Base-by-base conservation (phyloP, 2,888 invertebrate species). In the Tipula confusa region DNA sequence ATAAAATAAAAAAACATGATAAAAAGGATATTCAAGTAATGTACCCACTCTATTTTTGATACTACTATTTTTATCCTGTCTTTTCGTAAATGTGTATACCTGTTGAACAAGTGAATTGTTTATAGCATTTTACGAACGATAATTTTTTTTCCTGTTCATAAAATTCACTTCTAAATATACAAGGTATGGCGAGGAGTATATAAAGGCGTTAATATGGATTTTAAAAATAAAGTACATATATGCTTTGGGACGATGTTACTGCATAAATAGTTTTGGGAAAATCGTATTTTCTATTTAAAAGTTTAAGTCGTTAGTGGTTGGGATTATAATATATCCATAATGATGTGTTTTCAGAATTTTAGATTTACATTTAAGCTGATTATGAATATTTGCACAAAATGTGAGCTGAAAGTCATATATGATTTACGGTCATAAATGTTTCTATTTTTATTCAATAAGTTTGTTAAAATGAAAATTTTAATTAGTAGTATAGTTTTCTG, bases 81-180 rank as follows among this genome's bases (percentile, higher is more conserved):
- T 64, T 64, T 64, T n/a, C n/a, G n/a, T n/a, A n/a, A n/a, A n/a
- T n/a, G 33, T 64, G 24, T 64, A 64, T 64, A 64, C 64, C 64
- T 64, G 64, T 64, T 64, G 64, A 64, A 24, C 18, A 64, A 24
- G 24, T 64, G 64, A 64, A 64, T 24, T 64, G 64, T 64, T 64
- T 64, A 64, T 64, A 24, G 64, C 64, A 24, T 64, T 64, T 64
- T 24, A 64, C 24, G 9, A 64, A 64, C 24, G 9, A 64, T 64
- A n/a, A n/a, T 64, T 64, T 64, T 43, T 2, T 43, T n/a, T 43
- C 43, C n/a, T 43, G 43, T 43, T 43, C n/a, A 43, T n/a, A 43
- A 43, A 43, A 43, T 3, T 15, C n/a, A 43, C 1, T 31, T 31
- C 9, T 31, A 31, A 31, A 9, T 36, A 33, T 33, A 11, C 11